Conservation (phyloP, 1,140 invertebrate genomes). For the Magallana angulata region DNA sequence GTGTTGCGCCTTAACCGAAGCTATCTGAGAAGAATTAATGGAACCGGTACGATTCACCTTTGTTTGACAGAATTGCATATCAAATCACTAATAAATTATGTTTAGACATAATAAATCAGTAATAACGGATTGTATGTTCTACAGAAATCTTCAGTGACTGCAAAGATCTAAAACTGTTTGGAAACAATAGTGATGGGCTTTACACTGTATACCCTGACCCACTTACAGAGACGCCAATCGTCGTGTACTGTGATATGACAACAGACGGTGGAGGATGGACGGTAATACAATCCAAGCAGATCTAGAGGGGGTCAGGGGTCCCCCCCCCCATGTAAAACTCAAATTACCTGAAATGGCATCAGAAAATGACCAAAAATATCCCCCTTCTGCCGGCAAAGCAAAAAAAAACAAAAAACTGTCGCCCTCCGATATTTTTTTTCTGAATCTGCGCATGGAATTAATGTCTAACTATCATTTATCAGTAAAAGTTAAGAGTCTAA, state of each 20-base stretch:
- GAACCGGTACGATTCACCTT: no score
- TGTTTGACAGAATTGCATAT: not conserved
- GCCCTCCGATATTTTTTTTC: no score
- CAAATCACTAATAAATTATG: not conserved
- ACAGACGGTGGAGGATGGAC: not conserved
- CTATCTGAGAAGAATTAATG: no score
- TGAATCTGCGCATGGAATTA: no score
- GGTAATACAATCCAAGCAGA: not conserved
- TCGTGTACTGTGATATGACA: not conserved
- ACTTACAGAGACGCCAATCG: not conserved
- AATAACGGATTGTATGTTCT: no score
- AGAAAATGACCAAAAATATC: no score
- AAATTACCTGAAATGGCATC: no score
- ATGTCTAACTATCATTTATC: no score
- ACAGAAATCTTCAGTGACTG: not conserved
- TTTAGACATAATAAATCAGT: not conserved
- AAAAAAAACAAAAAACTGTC: not conserved
- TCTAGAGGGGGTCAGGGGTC: no score
- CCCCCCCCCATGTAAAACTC: no score
- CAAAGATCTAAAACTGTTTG: not conserved
- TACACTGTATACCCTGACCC: not conserved
- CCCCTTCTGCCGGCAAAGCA: not conserved
- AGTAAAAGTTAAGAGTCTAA: no score
- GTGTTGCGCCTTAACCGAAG: no score
- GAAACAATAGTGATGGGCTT: not conserved